A percentile compares a stretch with the other conserved stretches of the same genome.
Evolutionary conservation across 2,113 vertebrate genomes (phyloP).

Genomic region (Circaetus cinerascens): DNA sequence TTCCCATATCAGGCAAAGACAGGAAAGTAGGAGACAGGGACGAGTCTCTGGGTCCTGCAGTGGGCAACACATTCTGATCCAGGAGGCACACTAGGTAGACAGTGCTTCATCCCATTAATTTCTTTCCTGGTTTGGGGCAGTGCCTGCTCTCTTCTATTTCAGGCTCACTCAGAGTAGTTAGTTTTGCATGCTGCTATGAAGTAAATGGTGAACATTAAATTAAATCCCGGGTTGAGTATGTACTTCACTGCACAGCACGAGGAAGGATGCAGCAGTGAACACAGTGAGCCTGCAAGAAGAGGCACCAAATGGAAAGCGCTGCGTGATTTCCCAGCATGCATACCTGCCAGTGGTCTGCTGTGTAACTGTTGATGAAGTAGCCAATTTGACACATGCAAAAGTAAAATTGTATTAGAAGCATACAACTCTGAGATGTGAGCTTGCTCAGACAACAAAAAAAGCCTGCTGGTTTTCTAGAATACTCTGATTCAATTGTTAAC

Average conservation of each 20-base stretch:
- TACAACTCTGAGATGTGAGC: neutral
- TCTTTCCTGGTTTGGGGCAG: neutral
- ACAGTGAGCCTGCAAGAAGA: neutral
- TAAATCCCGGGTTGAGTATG: neutral
- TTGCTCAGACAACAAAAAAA: neutral
- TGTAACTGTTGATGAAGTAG: neutral
- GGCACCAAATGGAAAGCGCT: neutral
- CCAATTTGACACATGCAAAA: neutral
- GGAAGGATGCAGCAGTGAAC: neutral
- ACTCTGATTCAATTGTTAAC: neutral
- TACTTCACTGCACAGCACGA: neutral
- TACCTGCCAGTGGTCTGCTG: neutral
- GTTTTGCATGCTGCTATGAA: neutral
- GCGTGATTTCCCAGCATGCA: neutral
- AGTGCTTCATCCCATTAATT: neutral
- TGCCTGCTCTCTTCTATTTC: neutral
- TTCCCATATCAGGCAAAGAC: neutral
- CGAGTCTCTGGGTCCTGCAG: neutral
- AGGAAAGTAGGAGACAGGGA: neutral
- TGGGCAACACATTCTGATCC: neutral
- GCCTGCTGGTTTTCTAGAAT: neutral
- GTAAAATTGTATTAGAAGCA: neutral
- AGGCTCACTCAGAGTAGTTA: neutral
- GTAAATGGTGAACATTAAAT: neutral
- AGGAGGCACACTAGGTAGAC: neutral